phyloP scores from a whole-genome alignment of 2,113 vertebrate genomes.

The Ginglymostoma cirratum region DNA sequence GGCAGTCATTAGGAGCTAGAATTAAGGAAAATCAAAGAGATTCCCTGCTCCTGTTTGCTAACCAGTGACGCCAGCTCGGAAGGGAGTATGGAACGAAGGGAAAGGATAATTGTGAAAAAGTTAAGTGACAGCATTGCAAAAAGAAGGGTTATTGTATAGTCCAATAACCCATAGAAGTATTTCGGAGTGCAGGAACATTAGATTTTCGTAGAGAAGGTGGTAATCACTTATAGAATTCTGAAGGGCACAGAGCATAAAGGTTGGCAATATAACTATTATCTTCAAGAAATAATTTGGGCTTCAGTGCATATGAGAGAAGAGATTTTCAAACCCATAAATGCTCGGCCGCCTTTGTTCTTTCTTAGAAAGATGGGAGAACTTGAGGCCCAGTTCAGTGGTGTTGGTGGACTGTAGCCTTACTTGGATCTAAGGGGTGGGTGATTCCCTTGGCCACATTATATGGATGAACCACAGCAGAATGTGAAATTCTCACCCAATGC shows the following conservation, averaged over 20 bases:
- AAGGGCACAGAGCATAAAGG: neutral
- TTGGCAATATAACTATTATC: neutral
- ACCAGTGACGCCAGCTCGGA: neutral
- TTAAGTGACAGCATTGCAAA: neutral
- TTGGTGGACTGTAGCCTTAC: neutral
- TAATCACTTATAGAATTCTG: neutral
- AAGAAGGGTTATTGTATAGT: neutral
- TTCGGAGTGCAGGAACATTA: neutral
- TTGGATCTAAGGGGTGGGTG: neutral
- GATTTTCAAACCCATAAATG: neutral
- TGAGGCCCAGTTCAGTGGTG: neutral
- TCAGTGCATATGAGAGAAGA: neutral
- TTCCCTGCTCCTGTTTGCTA: neutral
- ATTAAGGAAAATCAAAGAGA: neutral
- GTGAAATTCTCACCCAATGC: neutral
- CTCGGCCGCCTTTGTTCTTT: neutral
- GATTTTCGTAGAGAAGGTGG: neutral
- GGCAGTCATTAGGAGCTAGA: neutral
- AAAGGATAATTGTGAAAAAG: neutral
- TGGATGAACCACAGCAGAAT: neutral
- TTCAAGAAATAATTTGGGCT: neutral
- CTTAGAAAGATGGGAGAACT: neutral
- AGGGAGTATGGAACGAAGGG: neutral
- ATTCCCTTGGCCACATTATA: neutral
- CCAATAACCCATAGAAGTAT: neutral